A percentile compares a stretch with the other conserved stretches of the same genome.
Conservation (phyloP, 2,113 vertebrate species). For the Cygnus atratus region DNA sequence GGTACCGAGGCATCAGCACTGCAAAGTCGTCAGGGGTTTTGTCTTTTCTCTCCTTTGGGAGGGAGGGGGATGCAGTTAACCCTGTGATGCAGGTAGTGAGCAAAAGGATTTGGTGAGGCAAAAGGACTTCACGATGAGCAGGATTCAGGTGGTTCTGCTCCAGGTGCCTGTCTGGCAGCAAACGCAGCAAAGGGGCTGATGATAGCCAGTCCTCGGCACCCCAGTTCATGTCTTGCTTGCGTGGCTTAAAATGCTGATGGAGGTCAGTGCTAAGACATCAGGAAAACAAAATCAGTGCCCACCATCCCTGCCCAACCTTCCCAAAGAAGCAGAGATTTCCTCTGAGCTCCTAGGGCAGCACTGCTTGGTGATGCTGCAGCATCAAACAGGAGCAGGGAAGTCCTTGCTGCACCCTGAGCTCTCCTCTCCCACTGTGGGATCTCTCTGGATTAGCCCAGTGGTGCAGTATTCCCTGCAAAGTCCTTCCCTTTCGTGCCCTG, state of each 20-base stretch:
- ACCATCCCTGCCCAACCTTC: not conserved
- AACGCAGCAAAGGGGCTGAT: not conserved
- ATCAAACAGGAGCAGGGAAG: not conserved
- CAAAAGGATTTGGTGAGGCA: not conserved
- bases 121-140: not conserved
- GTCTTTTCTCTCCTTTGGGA: not conserved
- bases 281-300: not conserved
- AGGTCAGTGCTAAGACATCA: not conserved
- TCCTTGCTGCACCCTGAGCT: not conserved
- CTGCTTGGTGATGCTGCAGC: not conserved
- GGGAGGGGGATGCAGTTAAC: not conserved
- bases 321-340: not conserved
- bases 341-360: not conserved
- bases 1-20: not conserved
- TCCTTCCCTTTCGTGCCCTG: not conserved
- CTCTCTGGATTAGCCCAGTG: not conserved
- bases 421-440: not conserved
- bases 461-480: not conserved
- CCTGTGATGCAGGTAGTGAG: fast-evolving
- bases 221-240: not conserved
- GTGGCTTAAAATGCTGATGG: not conserved
- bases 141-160: not conserved
- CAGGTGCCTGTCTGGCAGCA: not conserved
- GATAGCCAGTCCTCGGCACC: not conserved
- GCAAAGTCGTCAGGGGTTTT: not conserved